These are phyloP conservation scores for Apis florea DNA, from an alignment of 1,140 invertebrate species.

Conservation along the genomic window DNA sequence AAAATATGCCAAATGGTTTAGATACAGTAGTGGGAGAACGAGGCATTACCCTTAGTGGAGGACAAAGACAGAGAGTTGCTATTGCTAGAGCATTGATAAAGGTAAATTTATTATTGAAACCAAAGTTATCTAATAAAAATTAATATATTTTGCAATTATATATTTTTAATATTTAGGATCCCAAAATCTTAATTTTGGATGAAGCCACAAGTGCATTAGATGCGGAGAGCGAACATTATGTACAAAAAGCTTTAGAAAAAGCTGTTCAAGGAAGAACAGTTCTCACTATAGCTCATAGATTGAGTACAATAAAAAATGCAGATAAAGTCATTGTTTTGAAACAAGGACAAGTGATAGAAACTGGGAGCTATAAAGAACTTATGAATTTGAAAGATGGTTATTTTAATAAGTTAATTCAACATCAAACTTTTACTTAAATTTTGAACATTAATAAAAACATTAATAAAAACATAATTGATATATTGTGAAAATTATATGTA, in stretches of 20 bases:
- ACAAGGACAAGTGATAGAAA: conserved; percentile 90
- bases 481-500: background rate
- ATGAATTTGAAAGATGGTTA: conserved; percentile 81
- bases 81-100: conserved; percentile 95
- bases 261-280: conserved; percentile 93
- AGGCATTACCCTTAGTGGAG: conserved; percentile 90
- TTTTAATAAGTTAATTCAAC: conserved; percentile 85
- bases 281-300: conserved; percentile 94
- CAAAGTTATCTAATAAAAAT: conserved; percentile 23
- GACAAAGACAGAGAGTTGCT: conserved; percentile 93
- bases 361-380: conserved; percentile 89
- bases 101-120: conserved; percentile 74
- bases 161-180: conserved; percentile 83
- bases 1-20: conserved; percentile 86
- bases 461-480: background rate
- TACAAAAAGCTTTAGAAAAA: conserved; percentile 92
- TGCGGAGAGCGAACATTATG: conserved; percentile 92
- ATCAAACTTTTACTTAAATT: conserved; percentile 82
- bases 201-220: conserved; percentile 96
- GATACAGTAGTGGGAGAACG: conserved; percentile 91
- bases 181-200: conserved; percentile 91
- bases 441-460: background rate
- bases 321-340: conserved; percentile 94
- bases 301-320: conserved; percentile 95
- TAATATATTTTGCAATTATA: conserved; percentile 61